Conservation (phyloP, 2,113 vertebrate species). For the Neolamprologus variostigma region DNA sequence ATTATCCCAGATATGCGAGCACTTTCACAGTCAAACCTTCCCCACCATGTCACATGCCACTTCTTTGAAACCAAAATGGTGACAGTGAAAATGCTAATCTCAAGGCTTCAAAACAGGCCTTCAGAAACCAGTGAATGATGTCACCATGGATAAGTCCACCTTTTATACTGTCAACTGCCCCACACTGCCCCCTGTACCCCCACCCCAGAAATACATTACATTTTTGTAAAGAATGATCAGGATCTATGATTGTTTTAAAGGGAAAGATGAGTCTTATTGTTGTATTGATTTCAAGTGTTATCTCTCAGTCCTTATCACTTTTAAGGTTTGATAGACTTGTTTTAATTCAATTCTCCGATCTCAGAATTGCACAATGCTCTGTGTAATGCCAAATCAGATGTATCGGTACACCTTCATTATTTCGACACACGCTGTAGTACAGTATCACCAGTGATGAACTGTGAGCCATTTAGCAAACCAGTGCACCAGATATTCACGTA, state of each 20-base stretch:
- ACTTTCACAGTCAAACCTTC: not conserved
- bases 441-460: not conserved
- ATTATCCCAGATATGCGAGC: not conserved
- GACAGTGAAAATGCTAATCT: not conserved
- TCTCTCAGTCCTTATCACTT: not conserved
- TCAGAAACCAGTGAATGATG: not conserved
- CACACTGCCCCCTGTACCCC: not conserved
- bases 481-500: not conserved
- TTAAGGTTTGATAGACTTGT: not conserved
- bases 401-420: not conserved
- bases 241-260: not conserved
- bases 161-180: not conserved
- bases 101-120: not conserved
- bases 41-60: not conserved
- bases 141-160: not conserved
- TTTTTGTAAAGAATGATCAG: not conserved
- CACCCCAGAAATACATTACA: not conserved
- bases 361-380: not conserved
- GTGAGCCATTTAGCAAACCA: not conserved
- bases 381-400: not conserved
- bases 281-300: not conserved
- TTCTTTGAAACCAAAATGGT: not conserved
- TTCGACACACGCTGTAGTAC: not conserved
- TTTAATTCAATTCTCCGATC: not conserved
- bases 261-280: not conserved